These are phyloP conservation scores for Coptodon rendalli DNA, from an alignment of 2,113 vertebrate genomes.

Conservation along the genomic window DNA sequence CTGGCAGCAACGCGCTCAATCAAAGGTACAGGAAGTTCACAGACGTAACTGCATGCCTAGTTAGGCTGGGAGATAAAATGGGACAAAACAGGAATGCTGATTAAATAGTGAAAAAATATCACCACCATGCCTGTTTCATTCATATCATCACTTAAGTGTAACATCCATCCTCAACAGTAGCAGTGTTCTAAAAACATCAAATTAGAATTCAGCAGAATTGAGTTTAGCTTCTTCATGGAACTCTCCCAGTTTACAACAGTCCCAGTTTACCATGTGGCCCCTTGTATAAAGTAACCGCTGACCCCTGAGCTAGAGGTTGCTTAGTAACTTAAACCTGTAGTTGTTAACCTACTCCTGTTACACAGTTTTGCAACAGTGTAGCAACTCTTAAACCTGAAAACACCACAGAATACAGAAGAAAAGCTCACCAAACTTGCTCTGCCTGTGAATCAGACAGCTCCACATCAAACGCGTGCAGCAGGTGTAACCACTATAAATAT, in stretches of 20 bases:
- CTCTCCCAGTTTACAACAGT: not conserved
- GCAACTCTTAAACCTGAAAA: not conserved
- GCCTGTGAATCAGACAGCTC: not conserved
- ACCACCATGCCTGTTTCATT: not conserved
- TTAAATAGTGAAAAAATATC: not conserved
- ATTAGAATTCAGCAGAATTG: not conserved
- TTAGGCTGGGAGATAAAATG: not conserved
- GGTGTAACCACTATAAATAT: not conserved
- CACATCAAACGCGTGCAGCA: not conserved
- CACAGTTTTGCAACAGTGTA: not conserved
- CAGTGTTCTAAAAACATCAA: not conserved
- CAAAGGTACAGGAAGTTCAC: not conserved
- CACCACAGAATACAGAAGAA: not conserved
- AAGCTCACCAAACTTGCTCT: not conserved
- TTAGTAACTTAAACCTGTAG: not conserved
- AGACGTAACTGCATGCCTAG: fast-evolving
- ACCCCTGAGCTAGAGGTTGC: not conserved
- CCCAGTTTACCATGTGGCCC: not conserved
- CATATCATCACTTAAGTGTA: not conserved
- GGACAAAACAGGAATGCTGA: not conserved
- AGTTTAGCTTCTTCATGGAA: not conserved
- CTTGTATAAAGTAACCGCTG: not conserved
- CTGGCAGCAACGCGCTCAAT: not conserved
- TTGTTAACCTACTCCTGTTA: not conserved
- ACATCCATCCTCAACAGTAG: not conserved